Percentiles rank a stretch among this genome's conserved stretches.
Conservation (phyloP, 2,888 invertebrate species). For the Hydrotaea cyrtoneurina region DNA sequence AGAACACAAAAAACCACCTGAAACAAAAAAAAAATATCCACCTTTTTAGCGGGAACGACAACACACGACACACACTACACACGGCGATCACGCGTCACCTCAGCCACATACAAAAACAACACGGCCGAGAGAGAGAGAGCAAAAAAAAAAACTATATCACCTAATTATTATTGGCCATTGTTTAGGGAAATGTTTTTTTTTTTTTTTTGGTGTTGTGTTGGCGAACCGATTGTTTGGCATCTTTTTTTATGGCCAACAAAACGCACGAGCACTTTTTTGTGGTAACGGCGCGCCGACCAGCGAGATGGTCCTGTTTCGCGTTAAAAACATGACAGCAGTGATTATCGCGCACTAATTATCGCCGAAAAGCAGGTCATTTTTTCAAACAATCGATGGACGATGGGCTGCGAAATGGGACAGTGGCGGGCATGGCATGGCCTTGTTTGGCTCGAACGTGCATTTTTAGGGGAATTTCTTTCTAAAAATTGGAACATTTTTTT, state of each 20-base stretch:
- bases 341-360: constrained; percentile 74
- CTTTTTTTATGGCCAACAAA: constrained; percentile 64
- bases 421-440: constrained; percentile 12
- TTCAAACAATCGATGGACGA: constrained; percentile 4
- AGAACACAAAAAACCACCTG: constrained; percentile 27
- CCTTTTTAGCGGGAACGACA: constrained; percentile 42
- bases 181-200: constrained; percentile 50
- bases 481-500: constrained; percentile 76
- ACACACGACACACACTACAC: neutral
- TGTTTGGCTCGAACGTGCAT: constrained; percentile 69
- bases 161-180: constrained; percentile 63
- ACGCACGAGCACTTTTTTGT: neutral
- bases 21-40: constrained; percentile 19
- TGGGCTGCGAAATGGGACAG: no score
- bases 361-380: constrained; percentile 67
- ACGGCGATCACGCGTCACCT: neutral
- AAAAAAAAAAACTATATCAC: constrained; percentile 56
- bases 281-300: neutral
- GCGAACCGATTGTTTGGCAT: constrained; percentile 63
- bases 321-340: constrained; percentile 67
- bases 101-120: constrained; percentile 9
- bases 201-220: no score
- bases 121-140: no score
- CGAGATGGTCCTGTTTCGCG: neutral
- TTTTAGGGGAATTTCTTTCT: constrained; percentile 71